phyloP scores from a whole-genome alignment of 2,888 invertebrate genomes.

The Cactoblastis cactorum region DNA sequence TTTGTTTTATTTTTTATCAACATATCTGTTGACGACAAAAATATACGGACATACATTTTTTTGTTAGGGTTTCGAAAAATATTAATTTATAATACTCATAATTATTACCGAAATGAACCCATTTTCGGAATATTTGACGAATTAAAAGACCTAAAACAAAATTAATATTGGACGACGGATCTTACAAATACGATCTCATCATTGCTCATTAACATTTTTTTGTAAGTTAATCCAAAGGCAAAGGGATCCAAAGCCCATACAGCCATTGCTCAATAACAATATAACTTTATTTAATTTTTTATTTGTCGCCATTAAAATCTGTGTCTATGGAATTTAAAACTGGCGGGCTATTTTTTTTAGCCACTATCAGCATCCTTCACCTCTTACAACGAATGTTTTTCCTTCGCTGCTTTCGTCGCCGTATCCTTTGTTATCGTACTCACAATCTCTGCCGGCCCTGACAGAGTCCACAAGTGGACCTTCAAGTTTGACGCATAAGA shows the following conservation, averaged over 20 bases:
- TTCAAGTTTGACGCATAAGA: slow-evolving; percentile 82
- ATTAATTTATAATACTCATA: too few relatives aligned
- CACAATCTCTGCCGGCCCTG: slow-evolving; percentile 56
- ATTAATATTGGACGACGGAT: neutral
- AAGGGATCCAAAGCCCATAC: too few relatives aligned
- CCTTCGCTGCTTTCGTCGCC: slow-evolving; percentile 52
- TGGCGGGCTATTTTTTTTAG: neutral
- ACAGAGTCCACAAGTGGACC: slow-evolving; percentile 59
- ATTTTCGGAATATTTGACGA: neutral
- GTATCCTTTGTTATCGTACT: slow-evolving; percentile 76
- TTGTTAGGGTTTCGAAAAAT: neutral
- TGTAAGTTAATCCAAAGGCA: too few relatives aligned
- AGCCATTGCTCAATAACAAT: too few relatives aligned
- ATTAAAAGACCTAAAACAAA: neutral
- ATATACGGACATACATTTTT: neutral
- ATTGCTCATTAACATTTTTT: too few relatives aligned
- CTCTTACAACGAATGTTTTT: slow-evolving; percentile 76
- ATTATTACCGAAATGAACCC: too few relatives aligned
- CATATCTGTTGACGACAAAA: neutral
- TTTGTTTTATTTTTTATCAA: slow-evolving; percentile 20
- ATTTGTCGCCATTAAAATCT: neutral
- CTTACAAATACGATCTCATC: too few relatives aligned
- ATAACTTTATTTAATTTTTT: too few relatives aligned
- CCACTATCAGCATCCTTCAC: slow-evolving; percentile 58
- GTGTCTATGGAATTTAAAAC: neutral